Evolutionary conservation across 1,140 invertebrate species (phyloP).

Genomic region (Drosophila sulfurigaster): DNA sequence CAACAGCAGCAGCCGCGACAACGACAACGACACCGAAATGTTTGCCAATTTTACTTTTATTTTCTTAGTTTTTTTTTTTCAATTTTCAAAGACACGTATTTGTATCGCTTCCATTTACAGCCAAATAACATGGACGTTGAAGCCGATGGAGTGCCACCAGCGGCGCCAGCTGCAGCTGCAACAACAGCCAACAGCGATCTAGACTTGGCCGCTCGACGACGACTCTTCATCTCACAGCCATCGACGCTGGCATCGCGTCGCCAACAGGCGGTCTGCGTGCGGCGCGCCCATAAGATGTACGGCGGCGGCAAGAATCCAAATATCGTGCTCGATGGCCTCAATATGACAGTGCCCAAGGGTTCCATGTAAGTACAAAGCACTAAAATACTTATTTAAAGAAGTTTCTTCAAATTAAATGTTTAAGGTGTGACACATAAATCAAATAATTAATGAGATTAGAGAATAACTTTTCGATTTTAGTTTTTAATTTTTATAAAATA

Average conservation of each 20-base stretch:
- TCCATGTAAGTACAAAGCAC: constrained; percentile 91
- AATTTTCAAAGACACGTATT: constrained; percentile 36
- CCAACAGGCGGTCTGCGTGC: constrained; percentile 92
- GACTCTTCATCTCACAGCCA: constrained; percentile 87
- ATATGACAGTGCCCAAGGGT: constrained; percentile 96
- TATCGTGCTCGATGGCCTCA: constrained; percentile 93
- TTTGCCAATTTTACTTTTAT: constrained; percentile 63
- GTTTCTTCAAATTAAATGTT: too few species aligned
- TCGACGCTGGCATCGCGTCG: constrained; percentile 90
- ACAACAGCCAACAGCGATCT: constrained; percentile 63
- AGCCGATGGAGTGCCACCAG: constrained; percentile 76
- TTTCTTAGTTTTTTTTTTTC: constrained; percentile 16
- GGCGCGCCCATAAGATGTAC: constrained; percentile 93
- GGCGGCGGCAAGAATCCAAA: constrained; percentile 93
- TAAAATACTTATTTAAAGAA: constrained; percentile 2
- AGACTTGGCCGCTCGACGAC: constrained; percentile 78
- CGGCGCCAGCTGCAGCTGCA: constrained; percentile 66
- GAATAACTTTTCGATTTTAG: too few species aligned
- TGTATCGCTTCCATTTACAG: constrained; percentile 48
- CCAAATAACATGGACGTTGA: constrained; percentile 74
- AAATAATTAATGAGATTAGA: too few species aligned
- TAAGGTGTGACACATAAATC: too few species aligned
- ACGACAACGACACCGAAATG: constrained; percentile 25
- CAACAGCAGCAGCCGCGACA: constrained; percentile 34
- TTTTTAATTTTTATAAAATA: too few species aligned